A percentile compares a stretch with the other conserved stretches of the same genome.
Evolutionary conservation across 1,140 invertebrate species (phyloP).

Genomic region (Zaprionus inermis): DNA sequence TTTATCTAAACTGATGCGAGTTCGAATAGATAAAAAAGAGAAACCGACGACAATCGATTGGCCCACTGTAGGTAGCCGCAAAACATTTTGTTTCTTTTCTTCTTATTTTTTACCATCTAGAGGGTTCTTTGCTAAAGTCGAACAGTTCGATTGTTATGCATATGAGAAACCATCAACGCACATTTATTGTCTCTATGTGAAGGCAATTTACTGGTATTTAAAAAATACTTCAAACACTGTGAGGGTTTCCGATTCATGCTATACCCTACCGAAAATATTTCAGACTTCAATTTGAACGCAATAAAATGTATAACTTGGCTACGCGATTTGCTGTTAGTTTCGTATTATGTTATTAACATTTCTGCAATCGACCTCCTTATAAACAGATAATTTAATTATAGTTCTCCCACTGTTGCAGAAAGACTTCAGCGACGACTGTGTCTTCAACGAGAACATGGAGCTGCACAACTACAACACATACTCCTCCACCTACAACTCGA

Average conservation of each 20-base stretch:
- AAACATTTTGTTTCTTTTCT: conserved; percentile 7
- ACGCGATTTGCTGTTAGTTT: no score
- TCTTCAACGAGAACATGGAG: conserved; percentile 93
- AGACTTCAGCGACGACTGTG: conserved; percentile 92
- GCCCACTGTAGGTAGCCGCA: conserved; percentile 39
- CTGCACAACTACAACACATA: conserved; percentile 94
- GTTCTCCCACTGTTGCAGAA: conserved; percentile 89
- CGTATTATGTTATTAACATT: background rate
- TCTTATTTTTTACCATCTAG: background rate
- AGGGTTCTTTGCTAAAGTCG: conserved; percentile 11
- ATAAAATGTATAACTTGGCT: no score
- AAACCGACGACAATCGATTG: conserved; percentile 32
- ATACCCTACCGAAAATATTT: no score
- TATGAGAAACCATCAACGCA: conserved; percentile 31
- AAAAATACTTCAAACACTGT: conserved; percentile 22
- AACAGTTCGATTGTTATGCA: conserved; percentile 38
- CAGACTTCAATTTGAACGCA: no score
- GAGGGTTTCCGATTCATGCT: no score
- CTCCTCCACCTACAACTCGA: conserved; percentile 90
- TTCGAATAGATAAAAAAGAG: conserved; percentile 49
- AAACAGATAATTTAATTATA: conserved; percentile 75
- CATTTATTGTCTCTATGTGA: conserved; percentile 7
- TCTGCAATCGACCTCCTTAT: conserved; percentile 20
- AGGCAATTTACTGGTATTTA: conserved; percentile 6
- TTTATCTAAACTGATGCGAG: conserved; percentile 69